A percentile compares a stretch with the other conserved stretches of the same genome.
Conservation (phyloP, 1,140 invertebrate species). For the Trichonephila inaurata region DNA sequence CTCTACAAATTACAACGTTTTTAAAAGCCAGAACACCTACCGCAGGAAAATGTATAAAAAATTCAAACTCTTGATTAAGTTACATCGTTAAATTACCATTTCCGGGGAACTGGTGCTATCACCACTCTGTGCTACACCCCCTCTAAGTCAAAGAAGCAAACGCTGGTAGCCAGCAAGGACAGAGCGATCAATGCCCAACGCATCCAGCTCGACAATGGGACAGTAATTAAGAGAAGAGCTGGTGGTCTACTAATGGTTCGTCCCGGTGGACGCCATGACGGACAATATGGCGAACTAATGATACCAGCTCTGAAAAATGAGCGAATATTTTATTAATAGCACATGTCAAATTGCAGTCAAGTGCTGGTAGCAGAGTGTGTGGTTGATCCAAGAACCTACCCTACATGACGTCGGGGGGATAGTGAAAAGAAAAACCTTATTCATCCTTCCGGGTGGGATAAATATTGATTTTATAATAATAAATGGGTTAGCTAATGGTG, state of each 20-base stretch:
- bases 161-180: slow-evolving; percentile 18
- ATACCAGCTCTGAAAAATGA: slow-evolving; percentile 74
- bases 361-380: slow-evolving; percentile 62
- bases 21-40: slow-evolving; percentile 47
- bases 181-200: slow-evolving; percentile 62
- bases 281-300: slow-evolving; percentile 76
- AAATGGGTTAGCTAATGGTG: slow-evolving; percentile 69
- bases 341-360: slow-evolving; percentile 75
- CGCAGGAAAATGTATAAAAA: slow-evolving; percentile 60
- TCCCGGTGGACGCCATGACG: slow-evolving; percentile 61
- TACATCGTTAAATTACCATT: slow-evolving; percentile 73
- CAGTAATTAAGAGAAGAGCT: slow-evolving; percentile 71
- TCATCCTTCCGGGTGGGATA: slow-evolving; percentile 57
- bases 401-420: slow-evolving; percentile 38
- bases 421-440: slow-evolving; percentile 48
- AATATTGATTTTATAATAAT: slow-evolving; percentile 74
- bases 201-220: slow-evolving; percentile 64
- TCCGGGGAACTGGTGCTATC: slow-evolving; percentile 34
- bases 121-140: neutral
- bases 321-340: slow-evolving; percentile 75
- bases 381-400: slow-evolving; percentile 45
- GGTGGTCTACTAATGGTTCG: slow-evolving; percentile 70
- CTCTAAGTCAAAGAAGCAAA: neutral
- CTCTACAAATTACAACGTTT: slow-evolving; percentile 1
- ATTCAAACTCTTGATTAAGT: slow-evolving; percentile 67